Evolutionary conservation across 2,797 vertebrate genomes (phyloP).

Genomic region (Enteromius radiatus): DNA sequence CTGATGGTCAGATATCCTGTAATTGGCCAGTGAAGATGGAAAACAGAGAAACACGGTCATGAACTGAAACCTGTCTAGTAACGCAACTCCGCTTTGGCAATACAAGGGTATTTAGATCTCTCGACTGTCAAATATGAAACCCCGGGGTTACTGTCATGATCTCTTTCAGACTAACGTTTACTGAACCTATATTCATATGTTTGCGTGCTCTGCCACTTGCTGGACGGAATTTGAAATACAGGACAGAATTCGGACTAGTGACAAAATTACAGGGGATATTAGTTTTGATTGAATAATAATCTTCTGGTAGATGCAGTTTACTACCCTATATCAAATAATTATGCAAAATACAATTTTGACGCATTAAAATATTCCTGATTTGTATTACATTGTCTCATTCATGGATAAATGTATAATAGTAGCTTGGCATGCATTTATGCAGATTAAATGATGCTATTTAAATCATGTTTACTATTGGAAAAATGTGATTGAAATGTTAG

Average conservation of each 20-base stretch:
- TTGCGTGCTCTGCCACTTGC: slow-evolving; percentile 24
- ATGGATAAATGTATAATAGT: neutral
- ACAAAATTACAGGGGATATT: neutral
- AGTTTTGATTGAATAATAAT: neutral
- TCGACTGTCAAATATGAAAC: neutral
- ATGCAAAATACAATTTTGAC: neutral
- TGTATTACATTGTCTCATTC: neutral
- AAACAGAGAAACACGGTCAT: neutral
- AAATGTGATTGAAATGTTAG: too few relatives aligned
- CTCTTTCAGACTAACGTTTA: neutral
- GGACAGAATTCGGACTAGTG: neutral
- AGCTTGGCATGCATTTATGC: neutral
- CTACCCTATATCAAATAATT: neutral
- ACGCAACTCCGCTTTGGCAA: neutral
- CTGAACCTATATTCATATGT: neutral
- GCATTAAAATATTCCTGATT: neutral
- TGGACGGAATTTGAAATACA: neutral
- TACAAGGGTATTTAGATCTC: neutral
- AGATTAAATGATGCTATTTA: neutral
- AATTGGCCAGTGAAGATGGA: neutral
- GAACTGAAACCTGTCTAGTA: neutral
- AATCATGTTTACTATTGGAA: neutral
- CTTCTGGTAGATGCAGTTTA: neutral
- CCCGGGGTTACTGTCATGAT: neutral
- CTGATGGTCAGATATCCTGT: neutral